A percentile compares a stretch with the other conserved stretches of the same genome.
phyloP scores from a whole-genome alignment of 1,140 invertebrate species.

The Ostrea denselamellosa region DNA sequence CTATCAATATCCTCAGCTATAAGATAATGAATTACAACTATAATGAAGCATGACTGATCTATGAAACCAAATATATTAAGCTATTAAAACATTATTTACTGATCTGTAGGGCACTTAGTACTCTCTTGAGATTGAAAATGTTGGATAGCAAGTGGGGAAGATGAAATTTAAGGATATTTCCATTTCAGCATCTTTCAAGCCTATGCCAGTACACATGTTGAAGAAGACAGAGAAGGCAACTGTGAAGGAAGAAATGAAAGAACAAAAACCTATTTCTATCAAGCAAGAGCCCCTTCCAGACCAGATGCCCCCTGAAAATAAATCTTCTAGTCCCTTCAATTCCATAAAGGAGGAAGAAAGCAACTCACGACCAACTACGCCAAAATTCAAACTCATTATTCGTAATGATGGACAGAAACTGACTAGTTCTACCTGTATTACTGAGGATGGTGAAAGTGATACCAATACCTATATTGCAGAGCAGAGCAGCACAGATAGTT shows the following conservation, averaged over 20 bases:
- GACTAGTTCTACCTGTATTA: slow-evolving; percentile 59
- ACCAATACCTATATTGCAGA: slow-evolving; percentile 33
- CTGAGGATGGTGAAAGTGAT: slow-evolving; percentile 51
- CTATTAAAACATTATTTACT: too few species aligned
- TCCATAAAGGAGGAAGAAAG: slow-evolving; percentile 38
- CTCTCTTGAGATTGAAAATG: too few species aligned
- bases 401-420: slow-evolving; percentile 69
- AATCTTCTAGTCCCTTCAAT: neutral
- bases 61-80: too few species aligned
- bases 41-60: too few species aligned
- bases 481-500: slow-evolving; percentile 23
- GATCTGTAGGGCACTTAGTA: too few species aligned
- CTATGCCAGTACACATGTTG: slow-evolving; percentile 63
- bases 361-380: slow-evolving; percentile 55
- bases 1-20: too few species aligned
- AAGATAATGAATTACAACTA: too few species aligned
- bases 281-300: slow-evolving; percentile 8
- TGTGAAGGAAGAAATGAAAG: slow-evolving; percentile 26
- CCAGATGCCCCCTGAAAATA: slow-evolving; percentile 35
- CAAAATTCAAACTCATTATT: slow-evolving; percentile 68
- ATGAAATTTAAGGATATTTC: neutral
- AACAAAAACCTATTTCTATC: neutral
- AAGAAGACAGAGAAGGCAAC: neutral
- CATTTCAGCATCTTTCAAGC: slow-evolving; percentile 66
- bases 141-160: too few species aligned